phyloP scores from a whole-genome alignment of 2,113 vertebrate species.

The Vireo altiloquus region DNA sequence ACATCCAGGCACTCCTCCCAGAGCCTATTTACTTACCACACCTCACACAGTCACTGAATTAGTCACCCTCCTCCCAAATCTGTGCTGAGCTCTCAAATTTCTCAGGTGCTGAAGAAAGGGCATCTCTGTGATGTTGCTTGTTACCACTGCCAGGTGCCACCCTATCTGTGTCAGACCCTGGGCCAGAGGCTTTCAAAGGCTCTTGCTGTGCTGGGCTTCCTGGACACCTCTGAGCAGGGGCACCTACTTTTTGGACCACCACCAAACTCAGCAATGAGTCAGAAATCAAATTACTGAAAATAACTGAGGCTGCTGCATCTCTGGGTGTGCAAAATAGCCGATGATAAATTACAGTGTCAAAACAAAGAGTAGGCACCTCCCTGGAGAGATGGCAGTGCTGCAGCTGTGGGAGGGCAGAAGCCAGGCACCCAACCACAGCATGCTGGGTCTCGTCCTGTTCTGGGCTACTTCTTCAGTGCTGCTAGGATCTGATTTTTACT shows the following conservation, averaged over 20 bases:
- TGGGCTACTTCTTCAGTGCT: background rate
- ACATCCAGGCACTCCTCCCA: background rate
- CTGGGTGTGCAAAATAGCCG: rapidly evolving
- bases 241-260: background rate
- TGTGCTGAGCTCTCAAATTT: background rate
- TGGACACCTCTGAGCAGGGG: background rate
- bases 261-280: background rate
- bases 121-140: background rate
- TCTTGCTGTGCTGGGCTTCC: background rate
- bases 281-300: background rate
- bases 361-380: background rate
- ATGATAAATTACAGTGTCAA: background rate
- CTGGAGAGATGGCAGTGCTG: background rate
- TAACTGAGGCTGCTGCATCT: background rate
- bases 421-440: rapidly evolving
- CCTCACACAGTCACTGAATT: background rate
- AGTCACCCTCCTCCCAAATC: background rate
- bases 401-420: background rate
- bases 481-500: background rate
- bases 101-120: background rate
- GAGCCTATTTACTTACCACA: background rate
- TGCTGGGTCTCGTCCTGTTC: background rate
- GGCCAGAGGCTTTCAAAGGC: background rate
- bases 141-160: background rate
- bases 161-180: background rate